Evolutionary conservation across 2,113 vertebrate genomes (phyloP).

Genomic region (Mustelus asterias): DNA sequence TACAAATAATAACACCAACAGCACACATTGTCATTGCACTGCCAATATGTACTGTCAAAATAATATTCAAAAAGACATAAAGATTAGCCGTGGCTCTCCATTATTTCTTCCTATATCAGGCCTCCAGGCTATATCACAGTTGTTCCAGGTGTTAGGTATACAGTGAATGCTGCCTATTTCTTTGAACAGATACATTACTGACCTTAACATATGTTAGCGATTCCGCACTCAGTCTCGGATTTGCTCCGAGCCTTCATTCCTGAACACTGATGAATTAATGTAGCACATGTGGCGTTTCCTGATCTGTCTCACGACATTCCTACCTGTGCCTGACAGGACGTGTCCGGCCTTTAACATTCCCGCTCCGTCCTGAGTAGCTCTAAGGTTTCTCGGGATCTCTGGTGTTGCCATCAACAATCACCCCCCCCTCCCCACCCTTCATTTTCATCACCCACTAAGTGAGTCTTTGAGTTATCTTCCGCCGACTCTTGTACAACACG

Average conservation of each 20-base stretch:
- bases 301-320: not conserved
- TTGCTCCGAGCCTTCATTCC: slow-evolving; percentile 6
- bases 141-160: not conserved
- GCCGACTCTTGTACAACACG: not conserved
- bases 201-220: slow-evolving; percentile 26
- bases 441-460: not conserved
- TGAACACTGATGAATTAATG: slow-evolving; percentile 31
- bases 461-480: not conserved
- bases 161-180: not conserved
- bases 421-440: not conserved
- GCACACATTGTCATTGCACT: not conserved
- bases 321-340: not conserved
- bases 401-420: not conserved
- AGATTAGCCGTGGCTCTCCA: not conserved
- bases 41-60: not conserved
- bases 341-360: slow-evolving; percentile 11
- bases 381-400: not conserved
- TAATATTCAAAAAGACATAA: not conserved
- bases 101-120: not conserved
- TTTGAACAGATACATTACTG: not conserved
- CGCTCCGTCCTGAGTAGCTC: not conserved
- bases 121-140: not conserved
- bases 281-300: slow-evolving; percentile 25
- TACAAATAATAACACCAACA: not conserved
- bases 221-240: not conserved